Percentiles rank a stretch among this genome's conserved stretches.
Conservation (phyloP, 2,113 vertebrate species). For the Anguilla japonica region DNA sequence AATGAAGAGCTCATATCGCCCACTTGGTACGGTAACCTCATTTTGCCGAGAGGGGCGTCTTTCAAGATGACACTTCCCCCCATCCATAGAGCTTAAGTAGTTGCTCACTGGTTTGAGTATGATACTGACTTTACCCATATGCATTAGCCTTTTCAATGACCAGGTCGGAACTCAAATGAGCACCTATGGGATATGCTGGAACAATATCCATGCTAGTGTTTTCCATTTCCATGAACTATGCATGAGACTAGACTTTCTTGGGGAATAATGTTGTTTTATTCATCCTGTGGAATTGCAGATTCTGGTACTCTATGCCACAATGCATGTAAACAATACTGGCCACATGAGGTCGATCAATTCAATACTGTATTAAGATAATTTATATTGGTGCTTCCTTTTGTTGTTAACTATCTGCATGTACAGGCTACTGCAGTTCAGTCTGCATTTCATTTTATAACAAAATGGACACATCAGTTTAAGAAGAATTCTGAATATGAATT, state of each 20-base stretch:
- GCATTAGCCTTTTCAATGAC: too few relatives aligned
- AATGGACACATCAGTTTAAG: background rate
- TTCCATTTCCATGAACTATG: too few relatives aligned
- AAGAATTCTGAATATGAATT: background rate
- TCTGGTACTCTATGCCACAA: background rate
- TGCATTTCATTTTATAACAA: background rate
- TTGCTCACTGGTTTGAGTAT: too few relatives aligned
- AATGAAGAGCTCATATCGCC: too few relatives aligned
- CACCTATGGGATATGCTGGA: background rate
- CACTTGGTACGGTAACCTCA: too few relatives aligned
- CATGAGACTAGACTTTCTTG: too few relatives aligned
- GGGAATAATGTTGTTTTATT: too few relatives aligned
- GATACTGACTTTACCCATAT: too few relatives aligned
- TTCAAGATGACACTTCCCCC: too few relatives aligned
- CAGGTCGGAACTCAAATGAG: too few relatives aligned
- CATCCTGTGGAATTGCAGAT: background rate
- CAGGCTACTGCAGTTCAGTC: background rate
- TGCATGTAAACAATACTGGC: background rate
- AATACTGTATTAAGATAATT: background rate
- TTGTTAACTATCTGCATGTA: background rate
- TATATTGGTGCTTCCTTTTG: background rate
- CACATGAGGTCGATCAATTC: background rate
- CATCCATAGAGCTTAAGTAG: too few relatives aligned
- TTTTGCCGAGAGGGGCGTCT: too few relatives aligned
- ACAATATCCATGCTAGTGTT: background rate